Evolutionary conservation across 1,140 invertebrate species (phyloP).

Genomic region (Subanguina moxae): DNA sequence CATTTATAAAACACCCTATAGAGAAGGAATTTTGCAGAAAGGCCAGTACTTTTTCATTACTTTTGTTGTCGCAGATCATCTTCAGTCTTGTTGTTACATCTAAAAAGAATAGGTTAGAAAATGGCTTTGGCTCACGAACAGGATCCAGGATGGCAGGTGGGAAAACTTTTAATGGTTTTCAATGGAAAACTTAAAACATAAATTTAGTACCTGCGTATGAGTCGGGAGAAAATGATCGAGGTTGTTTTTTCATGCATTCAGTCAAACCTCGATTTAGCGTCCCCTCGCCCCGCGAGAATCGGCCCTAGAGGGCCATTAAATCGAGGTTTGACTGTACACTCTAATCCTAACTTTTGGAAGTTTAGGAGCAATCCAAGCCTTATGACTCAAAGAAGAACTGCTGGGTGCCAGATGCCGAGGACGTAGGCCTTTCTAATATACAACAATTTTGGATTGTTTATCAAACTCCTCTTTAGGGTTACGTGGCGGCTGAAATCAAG

Average conservation of each 20-base stretch:
- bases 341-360: conserved; percentile 8
- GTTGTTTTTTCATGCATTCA: conserved; percentile 12
- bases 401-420: conserved; percentile 95
- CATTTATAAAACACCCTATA: no score
- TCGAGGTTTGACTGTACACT: not conserved
- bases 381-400: conserved; percentile 93
- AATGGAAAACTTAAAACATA: no score
- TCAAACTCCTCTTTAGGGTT: conserved; percentile 60
- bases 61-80: no score
- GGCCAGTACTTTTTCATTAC: no score
- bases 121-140: conserved; percentile 9
- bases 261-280: not conserved
- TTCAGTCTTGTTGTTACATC: no score
- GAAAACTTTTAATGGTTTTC: no score
- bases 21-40: no score
- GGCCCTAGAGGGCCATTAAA: not conserved
- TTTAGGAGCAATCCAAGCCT: conserved; percentile 35
- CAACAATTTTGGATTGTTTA: no score
- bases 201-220: conserved; percentile 40
- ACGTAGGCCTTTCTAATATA: conserved; percentile 57
- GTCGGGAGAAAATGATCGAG: conserved; percentile 43
- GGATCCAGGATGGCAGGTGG: conserved; percentile 24
- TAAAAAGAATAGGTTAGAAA: not conserved
- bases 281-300: not conserved
- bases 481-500: conserved; percentile 90